Base-by-base conservation (phyloP, 2,888 invertebrate genomes). In the Coelinius sp. region DNA sequence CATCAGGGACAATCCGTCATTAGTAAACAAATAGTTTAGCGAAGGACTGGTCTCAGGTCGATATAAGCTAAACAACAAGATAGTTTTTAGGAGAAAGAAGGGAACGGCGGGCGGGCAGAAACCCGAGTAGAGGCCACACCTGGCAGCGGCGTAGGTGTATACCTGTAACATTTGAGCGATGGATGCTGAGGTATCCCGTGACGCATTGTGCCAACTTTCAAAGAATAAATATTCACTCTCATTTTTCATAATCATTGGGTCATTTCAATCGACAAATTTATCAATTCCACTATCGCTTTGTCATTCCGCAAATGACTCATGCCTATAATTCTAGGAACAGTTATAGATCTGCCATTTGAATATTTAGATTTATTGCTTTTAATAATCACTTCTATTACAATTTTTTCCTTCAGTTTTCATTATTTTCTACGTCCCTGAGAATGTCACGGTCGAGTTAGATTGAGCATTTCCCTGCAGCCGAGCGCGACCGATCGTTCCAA, bases 1-100 rank as follows among this genome's bases (percentile, higher is more conserved):
- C 74, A n/a, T n/a, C n/a, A 70, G 83, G 56, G 82, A 84, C 83
- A 84, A 84, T 84, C 80, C 82, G 83, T 84, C 84, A 84, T 84
- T 84, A 84, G 83, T 84, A 84, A 84, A 84, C 82, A 84, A 84
- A 84, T 83, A 84, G 83, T 84, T 83, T 80, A 81, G 80, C 79
- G 78, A 74, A 67, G 35, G 63, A 78, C 75, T 71, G 78, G 81
- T 77, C 73, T 68, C 79, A 73, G 79, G 80, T 78, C 83, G 81
- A 80, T 80, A 79, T 82, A 83, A 84, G 82, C 83, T 81, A 80
- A 81, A 80, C 80, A 82, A 84, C 84, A 84, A 84, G 83, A 76
- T 83, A 79, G 59, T 64, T 74, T 68, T 62, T 46, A 64, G 41
- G 71, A 67, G 68, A 63, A 76, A 76, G 77, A 79, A 78, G 80